Evolutionary conservation across 2,888 invertebrate species (phyloP), one percentile per base, ranked within the genome.

Genomic region (Trisateles emortualis): DNA sequence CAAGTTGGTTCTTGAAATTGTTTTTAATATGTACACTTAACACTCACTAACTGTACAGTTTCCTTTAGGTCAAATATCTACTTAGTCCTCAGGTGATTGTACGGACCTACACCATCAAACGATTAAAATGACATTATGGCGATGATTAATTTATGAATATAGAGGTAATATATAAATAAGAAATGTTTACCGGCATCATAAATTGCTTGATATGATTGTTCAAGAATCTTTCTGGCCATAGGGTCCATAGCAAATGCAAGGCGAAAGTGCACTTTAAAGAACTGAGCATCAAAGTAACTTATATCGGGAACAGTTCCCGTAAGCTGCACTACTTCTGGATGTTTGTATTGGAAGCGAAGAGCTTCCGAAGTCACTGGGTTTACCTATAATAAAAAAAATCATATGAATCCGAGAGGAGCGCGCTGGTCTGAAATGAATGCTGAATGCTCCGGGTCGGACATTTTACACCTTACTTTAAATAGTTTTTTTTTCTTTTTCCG

Each of bases 141-240:
- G n/a, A n/a, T n/a, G n/a, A 26, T 26, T 26, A 26, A 26, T 26
- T 6, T 8, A 3, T 8, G 3, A 26, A 26, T 6, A 8, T 3
- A 26, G 8, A 26, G 8, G 5, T 1, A 26, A 4, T 1, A 26
- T 6, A 26, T 26, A 26, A 26, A 26, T 26, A 26, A 8, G 3
- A 6, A 26, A 26, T 8, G 19, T 19, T 68, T 70, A 67, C 94
- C 94, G 32, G 96, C 94, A 87, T 96, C 96, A 46, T 96, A 93
- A 42, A 96, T 94, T 33, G 95, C 95, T 78, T 96, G 96, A 74
- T 95, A 96, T 0, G 95, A 92, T 8, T 95, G 94, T 80, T 96
- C 97, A 45, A 97, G 89, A 17, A 97, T 78, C 59, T 96, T 93
- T 35, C 96, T 88, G 0, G 95, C 94, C 92, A 96, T 95, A 0